Evolutionary conservation across 2,888 invertebrate genomes (phyloP).

Genomic region (Carpatolechia fugitivella): DNA sequence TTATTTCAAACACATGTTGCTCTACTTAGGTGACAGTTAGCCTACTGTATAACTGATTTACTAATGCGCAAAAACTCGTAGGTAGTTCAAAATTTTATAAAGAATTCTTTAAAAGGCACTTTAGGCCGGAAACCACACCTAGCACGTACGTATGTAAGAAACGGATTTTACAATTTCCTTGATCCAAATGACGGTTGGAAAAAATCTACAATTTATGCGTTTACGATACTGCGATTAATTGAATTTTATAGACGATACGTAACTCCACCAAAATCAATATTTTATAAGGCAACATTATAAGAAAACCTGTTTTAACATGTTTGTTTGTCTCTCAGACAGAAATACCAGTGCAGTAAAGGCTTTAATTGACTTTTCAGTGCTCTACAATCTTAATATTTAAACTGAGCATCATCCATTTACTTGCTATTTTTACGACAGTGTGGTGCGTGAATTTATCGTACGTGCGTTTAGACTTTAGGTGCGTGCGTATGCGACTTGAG

Average conservation of each 20-base stretch:
- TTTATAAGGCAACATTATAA: too few species aligned
- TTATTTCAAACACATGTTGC: neutral
- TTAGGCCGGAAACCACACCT: constrained; percentile 5
- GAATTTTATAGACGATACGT: too few species aligned
- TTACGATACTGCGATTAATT: neutral
- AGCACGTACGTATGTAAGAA: neutral
- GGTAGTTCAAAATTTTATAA: neutral
- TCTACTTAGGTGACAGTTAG: neutral
- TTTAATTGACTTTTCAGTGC: too few species aligned
- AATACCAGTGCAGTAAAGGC: too few species aligned
- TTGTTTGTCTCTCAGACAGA: too few species aligned
- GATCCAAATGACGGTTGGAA: neutral
- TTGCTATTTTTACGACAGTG: neutral
- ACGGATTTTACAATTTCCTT: neutral
- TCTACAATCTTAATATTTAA: neutral
- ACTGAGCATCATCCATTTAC: neutral
- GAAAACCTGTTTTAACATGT: too few species aligned
- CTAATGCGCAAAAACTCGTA: neutral
- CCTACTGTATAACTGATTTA: neutral
- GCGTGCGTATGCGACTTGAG: neutral
- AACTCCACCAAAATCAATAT: too few species aligned
- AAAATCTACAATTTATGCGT: neutral
- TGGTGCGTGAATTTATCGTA: neutral
- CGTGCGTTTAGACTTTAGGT: too few species aligned
- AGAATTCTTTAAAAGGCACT: neutral